phyloP scores from a whole-genome alignment of 2,888 invertebrate genomes.

The Crocallis elinguaria region DNA sequence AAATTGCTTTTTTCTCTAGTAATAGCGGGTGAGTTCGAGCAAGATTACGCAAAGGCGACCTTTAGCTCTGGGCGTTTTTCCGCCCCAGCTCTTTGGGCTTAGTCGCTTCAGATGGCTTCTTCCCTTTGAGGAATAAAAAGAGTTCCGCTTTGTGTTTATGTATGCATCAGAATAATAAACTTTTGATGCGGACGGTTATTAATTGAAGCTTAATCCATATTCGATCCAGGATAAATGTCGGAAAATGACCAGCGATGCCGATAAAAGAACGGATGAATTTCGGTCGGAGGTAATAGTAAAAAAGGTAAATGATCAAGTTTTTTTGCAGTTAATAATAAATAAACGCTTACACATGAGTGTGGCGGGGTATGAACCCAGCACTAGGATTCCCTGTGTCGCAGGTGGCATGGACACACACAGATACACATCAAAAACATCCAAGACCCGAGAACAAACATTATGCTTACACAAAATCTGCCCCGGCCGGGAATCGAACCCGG shows the following conservation, averaged over 20 bases:
- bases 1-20: conserved; percentile 61
- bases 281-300: too few relatives aligned
- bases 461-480: too few relatives aligned
- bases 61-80: conserved; percentile 62
- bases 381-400: too few relatives aligned
- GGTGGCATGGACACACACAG: too few relatives aligned
- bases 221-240: background rate
- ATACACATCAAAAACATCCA: too few relatives aligned
- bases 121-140: conserved; percentile 48
- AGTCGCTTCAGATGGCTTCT: conserved; percentile 48
- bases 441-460: too few relatives aligned
- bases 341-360: too few relatives aligned
- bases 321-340: too few relatives aligned
- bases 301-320: too few relatives aligned
- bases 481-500: too few relatives aligned
- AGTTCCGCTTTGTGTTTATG: conserved; percentile 32
- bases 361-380: too few relatives aligned
- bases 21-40: conserved; percentile 39
- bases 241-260: background rate
- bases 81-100: conserved; percentile 51
- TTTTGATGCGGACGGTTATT: too few relatives aligned
- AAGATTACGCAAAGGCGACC: conserved; percentile 65
- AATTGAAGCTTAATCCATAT: conserved; percentile 10
- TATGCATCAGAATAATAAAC: conserved; percentile 11
- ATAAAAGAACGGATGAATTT: background rate